phyloP scores from a whole-genome alignment of 1,140 invertebrate genomes.

The Ceratosolen fusciceps region DNA sequence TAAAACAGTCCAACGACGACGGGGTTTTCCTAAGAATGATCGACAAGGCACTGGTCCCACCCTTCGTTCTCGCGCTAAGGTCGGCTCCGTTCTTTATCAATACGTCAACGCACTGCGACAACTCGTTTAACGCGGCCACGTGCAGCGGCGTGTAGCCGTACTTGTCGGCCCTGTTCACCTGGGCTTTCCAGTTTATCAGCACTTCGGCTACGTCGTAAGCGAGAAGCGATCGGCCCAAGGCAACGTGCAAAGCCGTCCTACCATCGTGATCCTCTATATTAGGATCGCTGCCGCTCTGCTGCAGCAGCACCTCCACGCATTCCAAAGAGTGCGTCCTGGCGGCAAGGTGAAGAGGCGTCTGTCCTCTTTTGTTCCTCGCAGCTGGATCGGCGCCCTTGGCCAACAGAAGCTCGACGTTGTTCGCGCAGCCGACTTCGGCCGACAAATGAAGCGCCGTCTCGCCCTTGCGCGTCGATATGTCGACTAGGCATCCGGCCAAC shows the following conservation, averaged over 20 bases:
- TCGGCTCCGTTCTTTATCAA: constrained; percentile 88
- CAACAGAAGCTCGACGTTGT: constrained; percentile 81
- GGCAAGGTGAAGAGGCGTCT: constrained; percentile 84
- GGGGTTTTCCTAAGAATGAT: constrained; percentile 87
- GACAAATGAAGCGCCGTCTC: constrained; percentile 85
- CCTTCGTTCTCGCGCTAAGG: constrained; percentile 86
- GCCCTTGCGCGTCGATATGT: constrained; percentile 76
- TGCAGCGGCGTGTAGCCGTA: constrained; percentile 92
- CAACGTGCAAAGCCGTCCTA: constrained; percentile 82
- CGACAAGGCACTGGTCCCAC: constrained; percentile 85
- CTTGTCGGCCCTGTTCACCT: constrained; percentile 88
- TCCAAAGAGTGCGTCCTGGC: constrained; percentile 83
- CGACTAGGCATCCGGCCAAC: constrained; percentile 75
- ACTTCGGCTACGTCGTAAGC: constrained; percentile 84
- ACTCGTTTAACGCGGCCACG: constrained; percentile 86
- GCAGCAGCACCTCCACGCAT: constrained; percentile 81
- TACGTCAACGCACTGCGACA: constrained; percentile 86
- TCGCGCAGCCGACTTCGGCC: constrained; percentile 82
- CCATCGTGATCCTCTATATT: constrained; percentile 84
- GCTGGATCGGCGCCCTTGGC: constrained; percentile 80
- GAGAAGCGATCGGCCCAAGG: constrained; percentile 81
- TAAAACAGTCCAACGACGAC: constrained; percentile 82
- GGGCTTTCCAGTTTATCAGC: constrained; percentile 82
- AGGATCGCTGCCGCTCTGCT: constrained; percentile 80
- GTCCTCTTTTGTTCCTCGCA: constrained; percentile 80